A percentile compares a stretch with the other conserved stretches of the same genome.
Conservation (phyloP, 2,797 vertebrate genomes). For the Coracias cyanogaster region DNA sequence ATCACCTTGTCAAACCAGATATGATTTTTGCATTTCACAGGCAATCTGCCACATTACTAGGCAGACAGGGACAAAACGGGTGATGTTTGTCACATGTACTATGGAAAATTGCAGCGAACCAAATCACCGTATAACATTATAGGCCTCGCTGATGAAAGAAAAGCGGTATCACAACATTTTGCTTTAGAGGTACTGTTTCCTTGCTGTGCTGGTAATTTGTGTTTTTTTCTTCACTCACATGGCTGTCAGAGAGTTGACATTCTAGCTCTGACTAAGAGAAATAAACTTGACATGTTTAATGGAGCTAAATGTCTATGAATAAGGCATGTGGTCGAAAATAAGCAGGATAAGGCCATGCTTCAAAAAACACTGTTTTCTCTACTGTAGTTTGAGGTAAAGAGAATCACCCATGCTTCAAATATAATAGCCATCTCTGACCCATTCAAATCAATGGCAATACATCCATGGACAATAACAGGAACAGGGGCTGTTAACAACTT, state of each 20-base stretch:
- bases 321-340: neutral
- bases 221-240: neutral
- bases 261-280: neutral
- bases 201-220: neutral
- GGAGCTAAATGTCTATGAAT: neutral
- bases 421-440: neutral
- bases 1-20: conserved; percentile 47
- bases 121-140: neutral
- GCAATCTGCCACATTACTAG: neutral
- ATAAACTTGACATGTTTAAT: neutral
- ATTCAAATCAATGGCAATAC: neutral
- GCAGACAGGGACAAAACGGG: neutral
- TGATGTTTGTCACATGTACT: neutral
- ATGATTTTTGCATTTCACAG: neutral
- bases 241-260: neutral
- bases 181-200: neutral
- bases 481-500: neutral
- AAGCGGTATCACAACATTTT: neutral
- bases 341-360: neutral
- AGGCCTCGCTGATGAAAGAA: neutral
- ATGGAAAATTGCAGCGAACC: neutral
- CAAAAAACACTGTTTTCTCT: neutral
- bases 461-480: neutral
- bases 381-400: neutral
- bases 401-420: neutral